Percentiles rank a stretch among this genome's conserved stretches.
These are phyloP conservation scores for Pemphigus obesinymphae DNA, from an alignment of 1,140 invertebrate species.

Conservation along the genomic window DNA sequence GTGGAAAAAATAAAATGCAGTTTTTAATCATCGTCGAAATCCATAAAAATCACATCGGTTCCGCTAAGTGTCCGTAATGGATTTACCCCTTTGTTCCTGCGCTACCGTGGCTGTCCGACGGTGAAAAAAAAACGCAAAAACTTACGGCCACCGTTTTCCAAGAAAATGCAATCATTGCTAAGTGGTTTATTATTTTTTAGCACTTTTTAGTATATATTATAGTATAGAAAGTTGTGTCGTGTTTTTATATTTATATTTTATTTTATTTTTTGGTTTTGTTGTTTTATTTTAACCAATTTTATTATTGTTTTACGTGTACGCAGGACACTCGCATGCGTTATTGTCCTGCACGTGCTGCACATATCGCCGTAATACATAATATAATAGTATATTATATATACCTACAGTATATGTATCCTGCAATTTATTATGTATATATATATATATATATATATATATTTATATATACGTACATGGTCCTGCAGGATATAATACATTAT, in stretches of 20 bases:
- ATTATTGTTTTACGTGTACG: background rate
- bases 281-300: background rate
- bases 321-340: background rate
- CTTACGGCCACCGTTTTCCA: background rate
- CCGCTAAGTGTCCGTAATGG: slow-evolving; percentile 28
- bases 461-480: background rate
- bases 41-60: slow-evolving; percentile 27
- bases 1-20: slow-evolving; percentile 5
- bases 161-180: slow-evolving; percentile 29
- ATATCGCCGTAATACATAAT: background rate
- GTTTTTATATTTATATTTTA: no score
- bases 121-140: slow-evolving; percentile 2
- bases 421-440: background rate
- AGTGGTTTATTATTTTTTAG: slow-evolving; percentile 28
- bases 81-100: slow-evolving; percentile 21
- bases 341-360: background rate
- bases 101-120: background rate
- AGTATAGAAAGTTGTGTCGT: background rate
- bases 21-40: slow-evolving; percentile 35
- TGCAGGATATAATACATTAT: background rate
- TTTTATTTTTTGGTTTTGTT: background rate
- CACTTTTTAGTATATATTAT: background rate
- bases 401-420: background rate
- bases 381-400: background rate
- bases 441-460: background rate